A percentile compares a stretch with the other conserved stretches of the same genome.
These are phyloP conservation scores for Cyrtorhinus lividipennis DNA, from an alignment of 1,140 invertebrate species.

Conservation along the genomic window DNA sequence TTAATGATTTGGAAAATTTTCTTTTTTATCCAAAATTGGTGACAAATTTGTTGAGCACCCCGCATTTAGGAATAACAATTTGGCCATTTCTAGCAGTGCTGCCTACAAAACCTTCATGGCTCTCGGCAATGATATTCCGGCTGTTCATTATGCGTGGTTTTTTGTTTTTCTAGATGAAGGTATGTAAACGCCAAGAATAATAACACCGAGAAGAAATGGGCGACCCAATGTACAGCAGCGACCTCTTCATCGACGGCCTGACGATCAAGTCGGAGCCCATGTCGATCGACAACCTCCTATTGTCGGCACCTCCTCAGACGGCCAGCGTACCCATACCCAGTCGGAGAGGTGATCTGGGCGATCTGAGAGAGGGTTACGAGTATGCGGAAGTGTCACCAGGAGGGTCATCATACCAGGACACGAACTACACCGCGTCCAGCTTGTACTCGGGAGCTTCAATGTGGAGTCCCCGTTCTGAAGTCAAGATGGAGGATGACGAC, in stretches of 20 bases:
- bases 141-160: too few species aligned
- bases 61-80: too few species aligned
- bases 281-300: slow-evolving; percentile 24
- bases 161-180: too few species aligned
- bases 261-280: slow-evolving; percentile 37
- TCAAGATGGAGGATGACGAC: slow-evolving; percentile 69
- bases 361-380: slow-evolving; percentile 34
- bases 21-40: too few species aligned
- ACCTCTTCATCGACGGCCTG: slow-evolving; percentile 38
- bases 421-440: slow-evolving; percentile 29
- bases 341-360: slow-evolving; percentile 32
- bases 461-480: slow-evolving; percentile 40
- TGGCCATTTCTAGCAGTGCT: too few species aligned
- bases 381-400: slow-evolving; percentile 21
- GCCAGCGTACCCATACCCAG: slow-evolving; percentile 39
- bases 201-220: slow-evolving; percentile 30
- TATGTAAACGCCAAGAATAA: too few species aligned
- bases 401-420: slow-evolving; percentile 35
- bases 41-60: too few species aligned
- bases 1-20: too few species aligned
- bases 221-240: slow-evolving; percentile 38
- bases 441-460: slow-evolving; percentile 33
- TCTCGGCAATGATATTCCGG: too few species aligned
- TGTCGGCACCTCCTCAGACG: slow-evolving; percentile 22
- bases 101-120: too few species aligned